A percentile compares a stretch with the other conserved stretches of the same genome.
phyloP scores from a whole-genome alignment of 92 coral and sea anemone species.

The Virgularia gustaviana region DNA sequence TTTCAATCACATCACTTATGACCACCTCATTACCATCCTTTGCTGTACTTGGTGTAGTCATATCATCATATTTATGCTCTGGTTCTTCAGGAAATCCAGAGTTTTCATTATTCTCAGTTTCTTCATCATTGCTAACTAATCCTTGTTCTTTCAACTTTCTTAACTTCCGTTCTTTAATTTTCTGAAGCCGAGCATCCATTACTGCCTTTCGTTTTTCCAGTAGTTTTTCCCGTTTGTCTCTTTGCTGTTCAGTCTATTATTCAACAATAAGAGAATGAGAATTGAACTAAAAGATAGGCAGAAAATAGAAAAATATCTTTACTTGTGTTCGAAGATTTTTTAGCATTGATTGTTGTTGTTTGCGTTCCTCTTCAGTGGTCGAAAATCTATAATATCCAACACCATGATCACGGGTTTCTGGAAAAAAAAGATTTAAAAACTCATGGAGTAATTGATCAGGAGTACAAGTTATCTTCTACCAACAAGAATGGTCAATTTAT shows the following conservation, averaged over 20 bases:
- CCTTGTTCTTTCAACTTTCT: constrained; percentile 67
- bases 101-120: background rate
- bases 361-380: constrained; percentile 76
- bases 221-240: constrained; percentile 75
- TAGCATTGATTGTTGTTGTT: constrained; percentile 77
- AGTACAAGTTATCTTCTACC: background rate
- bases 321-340: constrained; percentile 86
- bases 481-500: background rate
- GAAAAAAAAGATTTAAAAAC: background rate
- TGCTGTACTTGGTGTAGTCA: background rate
- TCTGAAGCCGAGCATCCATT: constrained; percentile 85
- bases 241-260: constrained; percentile 75
- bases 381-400: constrained; percentile 98
- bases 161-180: constrained; percentile 74
- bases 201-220: constrained; percentile 90
- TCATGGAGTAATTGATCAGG: background rate
- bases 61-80: background rate
- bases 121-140: constrained; percentile 1
- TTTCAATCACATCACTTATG: constrained; percentile 14
- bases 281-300: no score
- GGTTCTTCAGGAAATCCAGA: constrained; percentile 21
- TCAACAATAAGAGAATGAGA: background rate
- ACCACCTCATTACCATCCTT: constrained; percentile 32
- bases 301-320: background rate
- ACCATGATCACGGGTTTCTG: constrained; percentile 89